Conservation (phyloP, 2,888 invertebrate species). For the Meloe dianella region DNA sequence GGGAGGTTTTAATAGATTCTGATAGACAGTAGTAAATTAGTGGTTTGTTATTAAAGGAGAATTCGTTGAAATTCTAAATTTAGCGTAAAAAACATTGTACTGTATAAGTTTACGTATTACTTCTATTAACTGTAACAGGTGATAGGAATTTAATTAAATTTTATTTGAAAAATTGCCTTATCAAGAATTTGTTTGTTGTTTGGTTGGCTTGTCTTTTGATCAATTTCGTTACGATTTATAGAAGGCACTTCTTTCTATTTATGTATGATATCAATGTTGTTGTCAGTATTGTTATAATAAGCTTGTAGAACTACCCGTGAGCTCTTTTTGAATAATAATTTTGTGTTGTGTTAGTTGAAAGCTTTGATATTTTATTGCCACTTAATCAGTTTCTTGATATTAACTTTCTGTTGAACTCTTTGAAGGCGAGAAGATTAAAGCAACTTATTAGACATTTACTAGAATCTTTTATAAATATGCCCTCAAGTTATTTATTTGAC, state of each 20-base stretch:
- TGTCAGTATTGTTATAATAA: conserved; percentile 19
- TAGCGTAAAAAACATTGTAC: background rate
- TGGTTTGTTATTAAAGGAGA: conserved; percentile 14
- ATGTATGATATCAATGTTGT: conserved; percentile 11
- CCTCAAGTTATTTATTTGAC: conserved; percentile 41
- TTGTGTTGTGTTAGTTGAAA: conserved; percentile 23
- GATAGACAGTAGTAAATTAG: conserved; percentile 19
- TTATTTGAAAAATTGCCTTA: conserved; percentile 34
- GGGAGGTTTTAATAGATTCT: conserved; percentile 12
- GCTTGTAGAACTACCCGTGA: conserved; percentile 24
- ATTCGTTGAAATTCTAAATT: background rate
- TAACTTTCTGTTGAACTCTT: conserved; percentile 16
- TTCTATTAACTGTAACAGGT: conserved; percentile 22
- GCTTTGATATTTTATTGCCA: conserved; percentile 23
- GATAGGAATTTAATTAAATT: conserved; percentile 40
- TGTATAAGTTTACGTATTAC: background rate
- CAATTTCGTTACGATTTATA: conserved; percentile 13
- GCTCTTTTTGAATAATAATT: conserved; percentile 29
- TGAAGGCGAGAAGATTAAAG: conserved; percentile 25
- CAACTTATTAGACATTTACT: conserved; percentile 33
- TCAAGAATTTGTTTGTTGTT: conserved; percentile 33
- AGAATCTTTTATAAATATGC: conserved; percentile 42
- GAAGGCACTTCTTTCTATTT: background rate
- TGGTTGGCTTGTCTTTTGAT: conserved; percentile 8
- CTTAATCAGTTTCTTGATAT: conserved; percentile 19